These are phyloP conservation scores for Drosophila ambigua DNA, from an alignment of 1,140 invertebrate species.

Conservation along the genomic window DNA sequence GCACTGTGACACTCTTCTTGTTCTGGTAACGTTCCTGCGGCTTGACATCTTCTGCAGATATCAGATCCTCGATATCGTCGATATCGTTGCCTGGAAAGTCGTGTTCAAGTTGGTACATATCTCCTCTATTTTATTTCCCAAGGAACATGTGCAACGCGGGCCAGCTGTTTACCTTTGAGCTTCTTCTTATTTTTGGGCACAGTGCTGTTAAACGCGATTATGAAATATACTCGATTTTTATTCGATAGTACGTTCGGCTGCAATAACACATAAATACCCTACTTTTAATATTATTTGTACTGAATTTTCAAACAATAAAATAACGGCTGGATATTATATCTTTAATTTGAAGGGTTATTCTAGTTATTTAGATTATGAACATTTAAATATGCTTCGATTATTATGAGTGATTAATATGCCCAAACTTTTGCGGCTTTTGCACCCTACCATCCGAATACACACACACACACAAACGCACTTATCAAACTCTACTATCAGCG, in stretches of 20 bases:
- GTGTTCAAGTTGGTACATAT: constrained; percentile 55
- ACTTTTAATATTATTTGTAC: background rate
- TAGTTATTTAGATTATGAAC: background rate
- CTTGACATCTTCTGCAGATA: constrained; percentile 90
- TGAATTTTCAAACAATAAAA: too few relatives aligned
- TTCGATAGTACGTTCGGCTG: background rate
- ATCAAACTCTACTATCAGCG: constrained; percentile 65
- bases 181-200: background rate
- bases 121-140: background rate
- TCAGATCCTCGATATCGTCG: constrained; percentile 91
- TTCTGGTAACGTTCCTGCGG: constrained; percentile 89
- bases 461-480: constrained; percentile 53
- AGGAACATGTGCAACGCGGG: constrained; percentile 46
- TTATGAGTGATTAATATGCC: constrained; percentile 21
- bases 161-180: constrained; percentile 61
- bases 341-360: background rate
- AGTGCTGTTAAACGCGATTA: constrained; percentile 40
- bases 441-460: constrained; percentile 38
- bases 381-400: too few relatives aligned
- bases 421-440: constrained; percentile 35
- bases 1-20: constrained; percentile 88
- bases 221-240: background rate
- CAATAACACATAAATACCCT: background rate
- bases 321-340: background rate
- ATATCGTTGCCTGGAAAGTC: constrained; percentile 66